Conservation (phyloP, 1,140 invertebrate genomes). For the Hycleus phaleratus region DNA sequence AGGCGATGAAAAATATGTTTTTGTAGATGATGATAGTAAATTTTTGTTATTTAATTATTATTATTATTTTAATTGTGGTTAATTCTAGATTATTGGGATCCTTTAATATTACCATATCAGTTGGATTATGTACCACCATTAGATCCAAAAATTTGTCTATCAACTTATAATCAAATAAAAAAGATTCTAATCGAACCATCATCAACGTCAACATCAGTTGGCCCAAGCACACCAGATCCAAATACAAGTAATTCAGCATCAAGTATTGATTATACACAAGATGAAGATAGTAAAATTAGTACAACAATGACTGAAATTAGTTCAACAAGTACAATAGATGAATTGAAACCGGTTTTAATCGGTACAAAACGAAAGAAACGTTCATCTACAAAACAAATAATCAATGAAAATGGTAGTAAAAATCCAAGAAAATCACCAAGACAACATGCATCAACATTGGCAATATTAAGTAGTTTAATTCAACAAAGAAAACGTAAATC, state of each 20-base stretch:
- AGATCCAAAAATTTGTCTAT: constrained; percentile 43
- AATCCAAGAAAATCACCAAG: constrained; percentile 74
- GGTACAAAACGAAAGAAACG: constrained; percentile 19
- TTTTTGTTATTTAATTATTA: not conserved
- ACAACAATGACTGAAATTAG: constrained; percentile 2
- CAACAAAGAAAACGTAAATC: constrained; percentile 45
- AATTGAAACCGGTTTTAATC: constrained; percentile 9
- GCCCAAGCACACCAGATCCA: constrained; percentile 23
- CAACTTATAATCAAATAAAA: constrained; percentile 30
- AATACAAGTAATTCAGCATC: constrained; percentile 6
- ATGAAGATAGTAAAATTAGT: constrained; percentile 31
- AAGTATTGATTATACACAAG: constrained; percentile 10
- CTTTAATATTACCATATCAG: constrained; percentile 70
- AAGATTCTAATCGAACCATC: constrained; percentile 20
- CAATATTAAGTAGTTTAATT: constrained; percentile 63
- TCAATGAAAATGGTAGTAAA: constrained; percentile 36
- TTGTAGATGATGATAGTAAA: constrained; percentile 42
- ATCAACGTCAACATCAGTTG: constrained; percentile 22
- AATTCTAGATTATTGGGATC: constrained; percentile 35
- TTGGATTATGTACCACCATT: constrained; percentile 54
- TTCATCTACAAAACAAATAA: not conserved
- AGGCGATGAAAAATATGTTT: constrained; percentile 49
- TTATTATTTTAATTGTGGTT: not conserved
- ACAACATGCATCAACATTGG: constrained; percentile 76
- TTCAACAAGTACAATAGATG: constrained; percentile 16